Evolutionary conservation across 2,113 vertebrate species (phyloP), one percentile per base, ranked within the genome.

Genomic region (Cyanoramphus novaezelandiae): DNA sequence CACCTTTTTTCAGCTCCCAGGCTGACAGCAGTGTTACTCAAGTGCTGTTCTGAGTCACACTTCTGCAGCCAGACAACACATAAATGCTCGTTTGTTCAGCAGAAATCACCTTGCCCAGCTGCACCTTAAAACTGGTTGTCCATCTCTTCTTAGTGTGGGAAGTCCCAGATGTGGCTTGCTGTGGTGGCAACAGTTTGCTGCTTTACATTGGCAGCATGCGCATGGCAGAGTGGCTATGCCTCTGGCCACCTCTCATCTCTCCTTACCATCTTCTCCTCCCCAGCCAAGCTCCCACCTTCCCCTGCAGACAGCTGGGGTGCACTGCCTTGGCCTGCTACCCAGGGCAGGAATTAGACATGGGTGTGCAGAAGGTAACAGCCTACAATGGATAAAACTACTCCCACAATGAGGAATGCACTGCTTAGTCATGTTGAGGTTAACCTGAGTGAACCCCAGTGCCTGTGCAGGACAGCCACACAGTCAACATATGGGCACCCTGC

Each of bases 41-140:
- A 79, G 49, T 83, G 44, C 23, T 63, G 33, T 57, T 88, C 79
- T 94, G 88, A 94, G 71, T 94, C 88, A 95, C 59, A 62, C 59
- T 92, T 77, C 76, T 81, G 59, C 67, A 80, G 82, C 28, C 88
- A 92, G 67, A 76, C 35, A 86, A 37, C n/a, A 4, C 15, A 27
- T 12, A 82, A 88, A 68, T 37, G 52, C 24, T 63, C 3, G 2
- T 49, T 46, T 63, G 79, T 72, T 88, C n/a, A 39, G 74, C 1
- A 75, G 31, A 55, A 53, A 90, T 70, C 76, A 70, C 64, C 19
- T 63, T 86, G 65, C 23, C 50, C 27, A 52, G 46, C 25, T 57
- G 50, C 68, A 74, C 31, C n/a, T 90, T 49, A 29, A 67, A 88
- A 53, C n/a, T 70, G 41, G 13, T 20, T 74, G 59, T 59, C 64